phyloP scores from a whole-genome alignment of 2,888 invertebrate species.

The Drosophila nigricruria region DNA sequence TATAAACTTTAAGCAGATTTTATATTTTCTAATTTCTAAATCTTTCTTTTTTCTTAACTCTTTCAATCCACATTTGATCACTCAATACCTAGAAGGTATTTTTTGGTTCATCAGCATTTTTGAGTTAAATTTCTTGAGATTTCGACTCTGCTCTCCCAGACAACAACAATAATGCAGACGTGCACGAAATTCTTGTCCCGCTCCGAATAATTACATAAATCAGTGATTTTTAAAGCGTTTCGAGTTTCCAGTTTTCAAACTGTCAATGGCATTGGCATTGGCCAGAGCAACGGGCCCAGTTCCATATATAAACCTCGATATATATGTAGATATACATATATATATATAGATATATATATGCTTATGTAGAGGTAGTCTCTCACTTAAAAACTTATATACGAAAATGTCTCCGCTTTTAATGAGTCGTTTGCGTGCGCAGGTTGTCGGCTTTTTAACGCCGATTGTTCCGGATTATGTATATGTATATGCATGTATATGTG shows the following conservation, averaged over 20 bases:
- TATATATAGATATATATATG: slow-evolving; percentile 6
- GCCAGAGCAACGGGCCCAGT: slow-evolving; percentile 21
- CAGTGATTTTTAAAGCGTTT: slow-evolving; percentile 80
- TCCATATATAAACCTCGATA: slow-evolving; percentile 8
- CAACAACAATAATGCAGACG: slow-evolving; percentile 26
- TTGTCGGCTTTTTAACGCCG: slow-evolving; percentile 67
- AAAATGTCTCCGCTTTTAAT: slow-evolving; percentile 49
- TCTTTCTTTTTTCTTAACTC: neutral
- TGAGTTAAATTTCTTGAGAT: neutral
- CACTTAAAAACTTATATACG: slow-evolving; percentile 19
- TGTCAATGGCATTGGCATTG: slow-evolving; percentile 67
- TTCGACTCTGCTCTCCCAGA: slow-evolving; percentile 5
- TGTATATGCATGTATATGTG: neutral
- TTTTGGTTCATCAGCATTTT: neutral
- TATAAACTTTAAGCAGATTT: neutral
- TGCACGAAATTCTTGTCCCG: slow-evolving; percentile 78
- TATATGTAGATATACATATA: neutral
- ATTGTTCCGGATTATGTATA: slow-evolving; percentile 62
- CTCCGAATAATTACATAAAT: slow-evolving; percentile 82
- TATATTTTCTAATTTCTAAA: neutral
- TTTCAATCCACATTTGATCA: neutral
- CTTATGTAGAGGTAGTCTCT: neutral
- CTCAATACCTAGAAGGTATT: slow-evolving; percentile 18
- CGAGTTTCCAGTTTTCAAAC: slow-evolving; percentile 76
- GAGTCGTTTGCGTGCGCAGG: slow-evolving; percentile 64